These are phyloP conservation scores for Tromatobia lineatoria DNA, from an alignment of 2,888 invertebrate species.

Conservation along the genomic window DNA sequence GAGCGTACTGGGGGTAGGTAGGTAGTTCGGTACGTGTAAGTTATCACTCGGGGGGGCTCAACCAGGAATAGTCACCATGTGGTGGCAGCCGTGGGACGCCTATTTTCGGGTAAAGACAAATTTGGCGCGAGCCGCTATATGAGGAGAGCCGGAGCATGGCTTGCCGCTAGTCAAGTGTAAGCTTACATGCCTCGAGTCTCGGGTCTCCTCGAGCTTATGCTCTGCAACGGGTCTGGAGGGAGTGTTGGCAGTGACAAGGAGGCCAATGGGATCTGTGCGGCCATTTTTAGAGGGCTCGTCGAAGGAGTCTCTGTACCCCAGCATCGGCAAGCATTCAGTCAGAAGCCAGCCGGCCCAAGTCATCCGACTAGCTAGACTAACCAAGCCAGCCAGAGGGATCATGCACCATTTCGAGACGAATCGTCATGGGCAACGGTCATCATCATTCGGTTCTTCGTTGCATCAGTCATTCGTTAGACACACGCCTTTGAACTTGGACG, in stretches of 20 bases:
- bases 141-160: conserved; percentile 61
- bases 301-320: conserved; percentile 72
- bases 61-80: conserved; percentile 85
- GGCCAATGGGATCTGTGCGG: conserved; percentile 84
- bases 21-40: conserved; percentile 57
- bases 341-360: conserved; percentile 77
- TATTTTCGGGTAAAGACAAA: conserved; percentile 93
- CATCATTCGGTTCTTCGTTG: conserved; percentile 39
- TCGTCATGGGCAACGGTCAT: conserved; percentile 62
- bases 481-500: conserved; percentile 40
- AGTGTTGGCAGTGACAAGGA: conserved; percentile 79
- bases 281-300: conserved; percentile 85
- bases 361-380: conserved; percentile 56
- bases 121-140: conserved; percentile 88
- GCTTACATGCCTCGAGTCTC: conserved; percentile 80
- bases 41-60: conserved; percentile 65
- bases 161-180: conserved; percentile 82
- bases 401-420: conserved; percentile 65
- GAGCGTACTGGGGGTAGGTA: conserved; percentile 66
- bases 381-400: conserved; percentile 56
- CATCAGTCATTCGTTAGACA: conserved; percentile 25
- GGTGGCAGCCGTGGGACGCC: conserved; percentile 84
- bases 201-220: conserved; percentile 17
- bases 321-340: conserved; percentile 82
- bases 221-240: conserved; percentile 58